Conservation (phyloP, 2,113 vertebrate genomes). For the Eulemur macaco region DNA sequence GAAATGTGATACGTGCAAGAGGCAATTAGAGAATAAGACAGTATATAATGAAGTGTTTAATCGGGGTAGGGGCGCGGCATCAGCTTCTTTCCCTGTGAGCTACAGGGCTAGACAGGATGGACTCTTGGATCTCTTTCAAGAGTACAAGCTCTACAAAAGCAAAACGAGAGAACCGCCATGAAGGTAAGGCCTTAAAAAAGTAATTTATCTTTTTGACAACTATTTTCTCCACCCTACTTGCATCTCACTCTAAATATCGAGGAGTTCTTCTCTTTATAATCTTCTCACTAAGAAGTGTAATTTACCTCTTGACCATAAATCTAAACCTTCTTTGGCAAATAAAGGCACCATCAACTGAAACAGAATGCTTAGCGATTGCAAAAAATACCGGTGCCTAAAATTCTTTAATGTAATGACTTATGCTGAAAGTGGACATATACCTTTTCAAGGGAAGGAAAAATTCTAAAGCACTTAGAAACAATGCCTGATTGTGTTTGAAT, state of each 20-base stretch:
- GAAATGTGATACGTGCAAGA: slow-evolving; percentile 32
- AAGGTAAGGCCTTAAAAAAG: background rate
- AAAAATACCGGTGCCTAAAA: background rate
- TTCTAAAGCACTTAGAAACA: background rate
- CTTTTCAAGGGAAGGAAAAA: background rate
- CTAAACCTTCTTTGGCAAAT: background rate
- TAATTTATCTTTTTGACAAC: background rate
- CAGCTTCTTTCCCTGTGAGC: background rate
- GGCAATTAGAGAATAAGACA: slow-evolving; percentile 43
- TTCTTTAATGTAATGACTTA: background rate
- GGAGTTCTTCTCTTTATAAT: background rate
- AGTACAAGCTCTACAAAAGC: background rate
- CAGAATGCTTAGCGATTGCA: background rate
- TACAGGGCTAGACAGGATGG: background rate
- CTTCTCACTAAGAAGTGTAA: background rate
- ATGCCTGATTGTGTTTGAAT: background rate
- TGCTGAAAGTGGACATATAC: background rate
- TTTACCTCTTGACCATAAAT: background rate
- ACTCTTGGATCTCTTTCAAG: background rate
- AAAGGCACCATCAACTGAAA: background rate
- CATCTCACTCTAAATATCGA: background rate
- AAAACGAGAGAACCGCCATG: background rate
- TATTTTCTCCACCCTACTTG: background rate
- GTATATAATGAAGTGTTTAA: slow-evolving; percentile 47
- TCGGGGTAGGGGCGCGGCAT: background rate